These are phyloP conservation scores for Carposina sasakii DNA, from an alignment of 1,140 invertebrate genomes.

Conservation along the genomic window DNA sequence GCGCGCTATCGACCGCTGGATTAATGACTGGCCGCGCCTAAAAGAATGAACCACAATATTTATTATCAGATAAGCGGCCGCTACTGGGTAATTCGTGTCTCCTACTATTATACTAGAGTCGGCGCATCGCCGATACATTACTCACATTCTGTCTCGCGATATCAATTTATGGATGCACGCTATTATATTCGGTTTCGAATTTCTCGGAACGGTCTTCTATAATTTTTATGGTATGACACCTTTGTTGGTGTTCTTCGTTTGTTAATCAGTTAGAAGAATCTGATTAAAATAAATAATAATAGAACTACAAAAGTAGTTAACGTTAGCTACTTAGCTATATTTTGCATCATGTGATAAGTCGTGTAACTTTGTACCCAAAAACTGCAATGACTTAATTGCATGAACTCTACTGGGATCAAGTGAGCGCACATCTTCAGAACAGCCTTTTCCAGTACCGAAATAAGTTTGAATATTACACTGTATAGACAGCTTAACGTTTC, in stretches of 20 bases:
- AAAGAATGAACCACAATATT: conserved; percentile 71
- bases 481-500: conserved; percentile 30
- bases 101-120: conserved; percentile 50
- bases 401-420: too few species aligned
- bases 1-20: conserved; percentile 60
- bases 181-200: conserved; percentile 38
- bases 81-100: conserved; percentile 66
- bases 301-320: background rate
- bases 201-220: conserved; percentile 34
- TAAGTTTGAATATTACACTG: conserved; percentile 17
- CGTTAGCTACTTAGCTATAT: too few species aligned
- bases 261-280: background rate
- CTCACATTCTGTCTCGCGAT: conserved; percentile 45
- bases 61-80: conserved; percentile 67
- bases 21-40: conserved; percentile 68
- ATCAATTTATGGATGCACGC: conserved; percentile 46
- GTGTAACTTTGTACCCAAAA: too few species aligned
- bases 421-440: too few species aligned
- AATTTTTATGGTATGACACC: background rate
- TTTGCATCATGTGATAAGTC: too few species aligned
- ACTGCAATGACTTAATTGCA: too few species aligned
- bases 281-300: background rate
- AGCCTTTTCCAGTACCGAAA: too few species aligned
- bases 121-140: conserved; percentile 58
- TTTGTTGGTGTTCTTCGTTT: conserved; percentile 4